Evolutionary conservation across 2,888 invertebrate genomes (phyloP).

Genomic region (Acronicta psi): DNA sequence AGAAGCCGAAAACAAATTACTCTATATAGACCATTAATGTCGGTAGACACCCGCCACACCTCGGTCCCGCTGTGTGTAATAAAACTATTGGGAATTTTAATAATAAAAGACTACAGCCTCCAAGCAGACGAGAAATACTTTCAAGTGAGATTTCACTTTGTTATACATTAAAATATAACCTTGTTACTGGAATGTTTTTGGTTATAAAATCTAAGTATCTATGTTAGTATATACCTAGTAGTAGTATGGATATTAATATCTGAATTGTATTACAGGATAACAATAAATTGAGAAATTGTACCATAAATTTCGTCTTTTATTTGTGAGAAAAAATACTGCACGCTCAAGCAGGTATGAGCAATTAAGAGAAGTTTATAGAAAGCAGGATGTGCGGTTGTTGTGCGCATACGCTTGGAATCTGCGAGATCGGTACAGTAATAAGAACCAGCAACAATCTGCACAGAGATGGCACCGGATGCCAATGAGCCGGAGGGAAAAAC

Average conservation of each 20-base stretch:
- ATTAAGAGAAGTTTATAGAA: conserved; percentile 43
- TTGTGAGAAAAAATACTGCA: conserved; percentile 1
- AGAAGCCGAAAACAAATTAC: conserved; percentile 80
- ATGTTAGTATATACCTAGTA: conserved; percentile 4
- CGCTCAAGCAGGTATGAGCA: conserved; percentile 22
- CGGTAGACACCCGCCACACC: conserved; percentile 58
- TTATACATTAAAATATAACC: conserved; percentile 30
- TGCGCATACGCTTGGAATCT: conserved; percentile 50
- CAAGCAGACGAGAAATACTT: conserved; percentile 40
- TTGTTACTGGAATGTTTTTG: conserved; percentile 38
- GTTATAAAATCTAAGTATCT: conserved; percentile 24
- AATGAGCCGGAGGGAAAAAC: conserved; percentile 72
- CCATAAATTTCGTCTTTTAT: conserved; percentile 3
- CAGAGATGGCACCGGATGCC: conserved; percentile 73
- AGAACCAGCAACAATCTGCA: conserved; percentile 56
- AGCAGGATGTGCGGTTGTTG: conserved; percentile 53
- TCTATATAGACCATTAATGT: conserved; percentile 64
- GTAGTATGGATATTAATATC: not conserved
- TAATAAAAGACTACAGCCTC: conserved; percentile 52
- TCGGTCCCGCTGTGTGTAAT: conserved; percentile 52
- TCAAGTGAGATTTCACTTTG: conserved; percentile 45
- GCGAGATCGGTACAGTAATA: conserved; percentile 52
- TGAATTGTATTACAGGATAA: too few species aligned
- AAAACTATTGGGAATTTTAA: conserved; percentile 65
- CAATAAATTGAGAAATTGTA: not conserved